Conservation (phyloP, 2,797 vertebrate species). For the Anguilla marmorata region DNA sequence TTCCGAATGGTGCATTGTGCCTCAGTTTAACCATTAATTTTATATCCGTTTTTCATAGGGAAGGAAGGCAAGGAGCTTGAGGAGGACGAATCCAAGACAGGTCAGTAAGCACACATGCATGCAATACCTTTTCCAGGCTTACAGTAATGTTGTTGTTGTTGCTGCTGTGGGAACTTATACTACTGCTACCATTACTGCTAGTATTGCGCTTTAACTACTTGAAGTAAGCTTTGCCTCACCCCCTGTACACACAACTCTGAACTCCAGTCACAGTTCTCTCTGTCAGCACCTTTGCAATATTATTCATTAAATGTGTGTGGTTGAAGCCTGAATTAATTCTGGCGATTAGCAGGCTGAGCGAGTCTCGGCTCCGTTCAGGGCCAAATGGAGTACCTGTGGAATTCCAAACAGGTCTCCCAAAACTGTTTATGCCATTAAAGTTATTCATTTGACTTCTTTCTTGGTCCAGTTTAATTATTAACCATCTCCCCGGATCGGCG, state of each 20-base stretch:
- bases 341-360: conserved; percentile 57
- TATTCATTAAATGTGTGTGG: conserved; percentile 50
- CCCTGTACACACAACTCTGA: not conserved
- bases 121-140: conserved; percentile 36
- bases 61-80: conserved; percentile 60
- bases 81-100: conserved; percentile 66
- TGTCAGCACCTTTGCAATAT: conserved; percentile 35
- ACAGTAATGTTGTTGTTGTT: conserved; percentile 11
- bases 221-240: conserved; percentile 11
- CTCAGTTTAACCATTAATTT: not conserved
- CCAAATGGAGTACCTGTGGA: conserved; percentile 50
- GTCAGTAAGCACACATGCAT: conserved; percentile 54
- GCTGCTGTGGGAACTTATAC: not conserved
- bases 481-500: conserved; percentile 66
- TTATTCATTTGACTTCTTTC: conserved; percentile 73
- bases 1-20: not conserved
- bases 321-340: conserved; percentile 28
- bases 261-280: conserved; percentile 23
- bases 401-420: conserved; percentile 59
- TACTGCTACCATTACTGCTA: not conserved
- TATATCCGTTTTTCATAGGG: conserved; percentile 21
- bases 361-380: conserved; percentile 50
- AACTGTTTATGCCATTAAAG: conserved; percentile 72
- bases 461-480: conserved; percentile 77
- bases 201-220: not conserved